Evolutionary conservation across 2,113 vertebrate species (phyloP), one percentile per base, ranked within the genome.

Genomic region (Agapornis roseicollis): DNA sequence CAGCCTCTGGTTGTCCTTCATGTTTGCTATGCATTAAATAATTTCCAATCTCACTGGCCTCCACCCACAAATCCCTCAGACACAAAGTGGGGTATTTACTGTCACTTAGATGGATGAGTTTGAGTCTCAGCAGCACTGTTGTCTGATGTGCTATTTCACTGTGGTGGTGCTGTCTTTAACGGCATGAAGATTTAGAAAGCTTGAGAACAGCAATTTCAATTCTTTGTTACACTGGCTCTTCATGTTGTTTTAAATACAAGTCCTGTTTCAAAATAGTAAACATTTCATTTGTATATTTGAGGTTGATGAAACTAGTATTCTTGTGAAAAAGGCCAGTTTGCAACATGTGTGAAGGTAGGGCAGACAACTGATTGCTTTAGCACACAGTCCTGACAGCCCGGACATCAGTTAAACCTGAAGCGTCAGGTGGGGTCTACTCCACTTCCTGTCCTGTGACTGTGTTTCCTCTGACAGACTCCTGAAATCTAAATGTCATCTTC

Each of bases 171-270:
- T 88, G 85, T 68, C 80, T 91, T 70, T 44, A 63, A 85, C n/a
- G 86, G 46, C 41, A 89, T 25, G 74, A 60, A 63, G 49, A 82
- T 22, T 53, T 5, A 27, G 3, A 50, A 96, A 83, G 53, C 66
- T 50, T 74, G 69, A 83, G 80, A 63, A 81, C 37, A 50, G 39
- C 28, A 71, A 90, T 89, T 97, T 92, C 70, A 28, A 16, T 73
- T 94, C 27, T 94, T 68, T 80, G 37, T 81, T 94, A 88, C 25
- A 92, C 8, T 9, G 65, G 6, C 82, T 79, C 41, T 88, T 68
- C 28, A n/a, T 53, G 7, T 87, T 66, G 60, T 95, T 93, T 91
- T 90, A 96, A 95, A 97, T 95, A 79, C 44, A 94, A 82, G 31
- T 90, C 65, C 65, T 60, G 64, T 60, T 53, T 93, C 80, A 79